Base-by-base conservation (phyloP, 2,888 invertebrate genomes). In the Trachelus troglodyta region DNA sequence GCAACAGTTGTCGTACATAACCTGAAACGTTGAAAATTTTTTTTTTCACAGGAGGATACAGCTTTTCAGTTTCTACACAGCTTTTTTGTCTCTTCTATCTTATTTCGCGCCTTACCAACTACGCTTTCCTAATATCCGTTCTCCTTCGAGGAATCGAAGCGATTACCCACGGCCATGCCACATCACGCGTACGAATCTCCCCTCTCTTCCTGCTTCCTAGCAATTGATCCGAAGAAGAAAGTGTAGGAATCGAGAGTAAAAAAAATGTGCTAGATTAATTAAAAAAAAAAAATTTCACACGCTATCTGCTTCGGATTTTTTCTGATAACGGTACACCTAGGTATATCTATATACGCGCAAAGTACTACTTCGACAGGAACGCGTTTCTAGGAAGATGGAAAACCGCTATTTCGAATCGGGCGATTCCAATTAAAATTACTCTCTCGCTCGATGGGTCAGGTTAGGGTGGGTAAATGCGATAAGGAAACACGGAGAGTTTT, bases 61-160 rank as follows among this genome's bases (percentile, higher is more conserved):
- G 84, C 86, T 85, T 85, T 85, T 85, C 85, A 86, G 84, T 85
- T 86, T 86, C 84, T 83, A 85, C 84, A 56, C 40, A 56, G 9
- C 6, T 56, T 23, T 40, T 56, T 56, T 56, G 23, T 56, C 31
- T 12, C 71, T 31, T 33, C 35, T 12, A 12, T 23, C 73, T 79
- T 69, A 11, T 37, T 83, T 83, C 81, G 82, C 83, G 81, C 81
- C 83, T 85, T 71, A 56, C 56, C 85, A 85, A 82, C 79, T 81
- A 83, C 84, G 83, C 56, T 90, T 90, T 89, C 89, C 86, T 88
- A 90, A 90, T 90, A 88, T 90, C 90, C 90, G 90, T 89, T 90
- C 88, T 87, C 85, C 83, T 88, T 87, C 85, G 86, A 83, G 88
- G 87, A 89, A 90, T 88, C 89, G 87, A 90, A 88, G 85, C 87